A percentile compares a stretch with the other conserved stretches of the same genome.
phyloP scores from a whole-genome alignment of 2,888 invertebrate species.

The Habrosyne pyritoides region DNA sequence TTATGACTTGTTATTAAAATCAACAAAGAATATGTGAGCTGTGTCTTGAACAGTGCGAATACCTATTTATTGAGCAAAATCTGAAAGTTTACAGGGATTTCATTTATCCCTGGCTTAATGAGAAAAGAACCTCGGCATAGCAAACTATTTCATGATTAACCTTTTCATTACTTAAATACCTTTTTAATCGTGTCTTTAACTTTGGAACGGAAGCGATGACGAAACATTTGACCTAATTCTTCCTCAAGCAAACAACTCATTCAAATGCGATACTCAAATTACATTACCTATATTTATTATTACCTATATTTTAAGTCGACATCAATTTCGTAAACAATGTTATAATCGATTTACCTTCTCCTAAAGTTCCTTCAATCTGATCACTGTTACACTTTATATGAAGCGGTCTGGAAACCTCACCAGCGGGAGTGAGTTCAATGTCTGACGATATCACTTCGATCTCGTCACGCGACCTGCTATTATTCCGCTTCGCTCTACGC shows the following conservation, averaged over 20 bases:
- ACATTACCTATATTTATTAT: too few species aligned
- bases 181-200: background rate
- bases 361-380: background rate
- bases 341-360: background rate
- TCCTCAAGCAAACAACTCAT: background rate
- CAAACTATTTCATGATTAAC: too few species aligned
- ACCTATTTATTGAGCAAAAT: too few species aligned
- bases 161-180: too few species aligned
- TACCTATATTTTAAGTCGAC: background rate
- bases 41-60: too few species aligned
- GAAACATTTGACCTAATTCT: background rate
- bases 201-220: background rate
- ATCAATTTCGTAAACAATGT: background rate
- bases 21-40: too few species aligned
- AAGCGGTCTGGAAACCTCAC: conserved; percentile 13
- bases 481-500: conserved; percentile 13
- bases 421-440: conserved; percentile 58
- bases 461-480: conserved; percentile 47
- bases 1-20: too few species aligned
- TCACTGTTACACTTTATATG: background rate
- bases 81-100: too few species aligned
- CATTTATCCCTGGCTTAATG: too few species aligned
- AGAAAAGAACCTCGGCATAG: too few species aligned
- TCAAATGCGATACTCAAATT: background rate
- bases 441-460: conserved; percentile 53